phyloP scores from a whole-genome alignment of 2,888 invertebrate species.

The Unio delphinus region DNA sequence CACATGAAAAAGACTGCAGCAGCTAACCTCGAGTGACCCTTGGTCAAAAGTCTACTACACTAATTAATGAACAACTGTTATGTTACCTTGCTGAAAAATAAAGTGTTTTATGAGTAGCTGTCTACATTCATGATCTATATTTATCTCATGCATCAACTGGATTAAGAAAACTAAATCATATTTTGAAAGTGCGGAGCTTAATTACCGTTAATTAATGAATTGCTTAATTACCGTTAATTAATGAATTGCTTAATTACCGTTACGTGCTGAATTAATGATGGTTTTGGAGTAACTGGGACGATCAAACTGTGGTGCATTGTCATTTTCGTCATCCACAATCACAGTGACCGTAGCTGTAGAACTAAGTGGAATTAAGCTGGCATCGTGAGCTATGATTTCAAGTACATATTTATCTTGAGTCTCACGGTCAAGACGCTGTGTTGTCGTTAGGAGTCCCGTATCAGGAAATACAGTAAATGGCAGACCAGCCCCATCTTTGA shows the following conservation, averaged over 20 bases:
- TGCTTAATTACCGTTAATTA: no score
- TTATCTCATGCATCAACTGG: no score
- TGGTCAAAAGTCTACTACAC: no score
- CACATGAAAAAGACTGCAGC: no score
- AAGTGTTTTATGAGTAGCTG: no score
- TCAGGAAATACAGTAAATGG: constrained; percentile 85
- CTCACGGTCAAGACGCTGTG: constrained; percentile 87
- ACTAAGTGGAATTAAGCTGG: constrained; percentile 53
- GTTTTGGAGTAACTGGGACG: constrained; percentile 81
- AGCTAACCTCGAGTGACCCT: no score
- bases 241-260: constrained; percentile 74
- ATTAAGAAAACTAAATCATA: no score
- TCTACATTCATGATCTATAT: no score
- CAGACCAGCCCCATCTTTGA: constrained; percentile 80
- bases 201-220: no score
- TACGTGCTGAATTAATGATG: constrained; percentile 85
- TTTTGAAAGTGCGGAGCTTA: no score
- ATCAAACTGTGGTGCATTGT: constrained; percentile 79
- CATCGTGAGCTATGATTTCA: constrained; percentile 67
- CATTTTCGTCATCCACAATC: constrained; percentile 84
- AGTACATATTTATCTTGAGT: constrained; percentile 59
- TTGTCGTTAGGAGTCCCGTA: constrained; percentile 80
- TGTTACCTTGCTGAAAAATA: no score
- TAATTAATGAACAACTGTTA: no score
- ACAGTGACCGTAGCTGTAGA: constrained; percentile 77